Percentiles rank a stretch among this genome's conserved stretches.
Conservation (phyloP, 2,113 vertebrate genomes). For the Colius striatus region DNA sequence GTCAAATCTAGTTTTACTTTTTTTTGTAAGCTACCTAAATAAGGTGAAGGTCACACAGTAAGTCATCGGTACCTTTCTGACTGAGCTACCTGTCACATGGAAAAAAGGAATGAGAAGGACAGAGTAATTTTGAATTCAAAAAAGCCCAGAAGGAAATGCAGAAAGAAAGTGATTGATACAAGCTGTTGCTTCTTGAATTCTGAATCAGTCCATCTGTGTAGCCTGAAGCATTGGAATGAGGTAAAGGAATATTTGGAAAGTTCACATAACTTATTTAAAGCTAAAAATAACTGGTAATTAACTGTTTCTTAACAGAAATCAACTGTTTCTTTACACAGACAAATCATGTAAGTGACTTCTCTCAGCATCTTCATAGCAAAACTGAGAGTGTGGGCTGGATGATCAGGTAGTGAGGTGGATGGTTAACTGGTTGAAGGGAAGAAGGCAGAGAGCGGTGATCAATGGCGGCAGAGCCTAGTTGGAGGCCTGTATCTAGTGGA, state of each 20-base stretch:
- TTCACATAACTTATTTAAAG: conserved; percentile 53
- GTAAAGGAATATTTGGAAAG: conserved; percentile 54
- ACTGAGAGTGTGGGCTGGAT: no score
- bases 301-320: conserved; percentile 49
- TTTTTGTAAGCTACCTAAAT: background rate
- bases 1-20: background rate
- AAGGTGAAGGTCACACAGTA: background rate
- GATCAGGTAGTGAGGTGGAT: no score
- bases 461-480: no score
- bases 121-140: conserved; percentile 7
- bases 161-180: conserved; percentile 36
- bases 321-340: conserved; percentile 43
- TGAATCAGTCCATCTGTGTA: conserved; percentile 59
- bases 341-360: background rate
- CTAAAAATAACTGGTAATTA: conserved; percentile 49
- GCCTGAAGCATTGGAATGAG: conserved; percentile 36
- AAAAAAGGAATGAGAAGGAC: background rate
- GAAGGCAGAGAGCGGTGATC: no score
- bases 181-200: conserved; percentile 58
- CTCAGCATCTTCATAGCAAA: no score
- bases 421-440: no score
- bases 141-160: conserved; percentile 12
- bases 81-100: background rate
- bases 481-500: no score
- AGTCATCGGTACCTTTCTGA: background rate